A percentile compares a stretch with the other conserved stretches of the same genome.
These are phyloP conservation scores for Polyploca ridens DNA, from an alignment of 2,888 invertebrate species.

Conservation along the genomic window DNA sequence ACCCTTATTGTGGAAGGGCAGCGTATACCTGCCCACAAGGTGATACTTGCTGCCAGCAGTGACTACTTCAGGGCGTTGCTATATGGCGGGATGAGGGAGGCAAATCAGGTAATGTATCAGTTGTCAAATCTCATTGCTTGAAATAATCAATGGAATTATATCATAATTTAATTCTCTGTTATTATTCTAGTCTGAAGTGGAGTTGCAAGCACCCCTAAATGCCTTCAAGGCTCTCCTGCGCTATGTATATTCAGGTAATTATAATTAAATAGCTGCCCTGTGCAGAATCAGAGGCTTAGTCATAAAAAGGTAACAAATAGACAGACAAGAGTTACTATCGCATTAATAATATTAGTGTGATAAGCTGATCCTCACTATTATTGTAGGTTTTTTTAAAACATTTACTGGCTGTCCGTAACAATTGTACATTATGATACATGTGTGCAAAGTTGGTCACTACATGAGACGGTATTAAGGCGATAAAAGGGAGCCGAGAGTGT, in stretches of 20 bases:
- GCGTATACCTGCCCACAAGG: slow-evolving; percentile 83
- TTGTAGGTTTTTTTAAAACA: no score
- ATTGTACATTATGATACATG: no score
- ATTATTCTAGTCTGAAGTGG: slow-evolving; percentile 89
- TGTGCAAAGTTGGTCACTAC: no score
- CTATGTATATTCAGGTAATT: slow-evolving; percentile 96
- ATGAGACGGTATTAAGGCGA: no score
- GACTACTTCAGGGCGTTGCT: slow-evolving; percentile 96
- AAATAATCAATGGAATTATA: background rate
- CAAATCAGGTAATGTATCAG: slow-evolving; percentile 78
- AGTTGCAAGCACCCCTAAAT: slow-evolving; percentile 92
- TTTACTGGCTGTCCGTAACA: no score
- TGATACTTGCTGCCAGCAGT: slow-evolving; percentile 97
- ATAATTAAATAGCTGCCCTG: slow-evolving; percentile 11
- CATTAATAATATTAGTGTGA: no score
- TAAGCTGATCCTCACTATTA: no score
- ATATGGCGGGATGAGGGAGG: slow-evolving; percentile 91
- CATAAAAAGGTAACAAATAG: no score
- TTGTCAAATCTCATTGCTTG: background rate
- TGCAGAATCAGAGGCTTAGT: no score
- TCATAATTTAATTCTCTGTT: background rate
- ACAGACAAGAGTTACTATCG: no score
- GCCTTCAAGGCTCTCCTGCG: slow-evolving; percentile 95
- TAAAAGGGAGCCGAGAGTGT: no score
- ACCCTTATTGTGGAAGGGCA: slow-evolving; percentile 92